These are phyloP conservation scores for Epinotia demarniana DNA, from an alignment of 2,888 invertebrate species.

Conservation along the genomic window DNA sequence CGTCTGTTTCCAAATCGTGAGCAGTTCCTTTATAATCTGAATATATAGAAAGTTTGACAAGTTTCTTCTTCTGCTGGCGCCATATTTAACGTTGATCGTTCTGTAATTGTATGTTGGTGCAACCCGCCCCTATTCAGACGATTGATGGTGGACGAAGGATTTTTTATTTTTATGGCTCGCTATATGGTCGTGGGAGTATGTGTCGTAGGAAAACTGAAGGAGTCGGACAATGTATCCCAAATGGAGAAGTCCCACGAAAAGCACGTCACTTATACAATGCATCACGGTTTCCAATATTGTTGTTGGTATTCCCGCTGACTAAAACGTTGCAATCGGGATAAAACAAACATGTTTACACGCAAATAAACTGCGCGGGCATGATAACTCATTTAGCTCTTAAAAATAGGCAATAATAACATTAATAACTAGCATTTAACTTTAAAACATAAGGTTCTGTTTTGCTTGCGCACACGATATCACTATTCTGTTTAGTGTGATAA, in stretches of 20 bases:
- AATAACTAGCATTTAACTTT: neutral
- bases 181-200: no score
- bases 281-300: neutral
- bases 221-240: neutral
- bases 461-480: neutral
- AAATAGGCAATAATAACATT: neutral
- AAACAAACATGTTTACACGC: conserved; percentile 17
- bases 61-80: no score
- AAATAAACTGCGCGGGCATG: neutral
- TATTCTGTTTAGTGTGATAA: conserved; percentile 26
- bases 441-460: conserved; percentile 5
- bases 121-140: no score
- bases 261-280: neutral
- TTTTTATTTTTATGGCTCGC: no score
- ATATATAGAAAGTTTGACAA: no score
- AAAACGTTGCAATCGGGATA: neutral
- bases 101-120: no score
- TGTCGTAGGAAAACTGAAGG: no score
- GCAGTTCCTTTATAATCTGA: no score
- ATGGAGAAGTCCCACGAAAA: neutral
- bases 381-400: neutral
- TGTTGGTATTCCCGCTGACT: neutral
- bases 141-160: no score
- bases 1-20: no score
- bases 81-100: no score